Conservation (phyloP, 2,113 vertebrate genomes). For the Okapia johnstoni region DNA sequence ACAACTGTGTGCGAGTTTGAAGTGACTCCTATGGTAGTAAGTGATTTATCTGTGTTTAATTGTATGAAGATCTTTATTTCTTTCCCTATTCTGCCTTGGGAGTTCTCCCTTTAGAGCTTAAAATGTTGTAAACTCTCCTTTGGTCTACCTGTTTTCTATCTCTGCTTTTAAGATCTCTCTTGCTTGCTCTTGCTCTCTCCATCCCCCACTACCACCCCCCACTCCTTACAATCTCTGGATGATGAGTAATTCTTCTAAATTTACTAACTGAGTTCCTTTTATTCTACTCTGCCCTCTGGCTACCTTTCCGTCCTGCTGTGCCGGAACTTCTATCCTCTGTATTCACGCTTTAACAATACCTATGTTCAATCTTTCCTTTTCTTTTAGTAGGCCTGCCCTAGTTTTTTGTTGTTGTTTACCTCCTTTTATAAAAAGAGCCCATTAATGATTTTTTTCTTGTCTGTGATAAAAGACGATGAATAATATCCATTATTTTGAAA, state of each 20-base stretch:
- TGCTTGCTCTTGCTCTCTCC: neutral
- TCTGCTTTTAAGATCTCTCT: neutral
- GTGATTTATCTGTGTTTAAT: neutral
- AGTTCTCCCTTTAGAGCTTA: neutral
- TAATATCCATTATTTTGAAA: neutral
- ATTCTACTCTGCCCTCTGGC: neutral
- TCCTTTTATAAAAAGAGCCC: neutral
- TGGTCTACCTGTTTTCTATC: neutral
- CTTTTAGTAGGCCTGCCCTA: neutral
- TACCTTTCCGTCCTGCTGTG: rapidly evolving
- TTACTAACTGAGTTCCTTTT: neutral
- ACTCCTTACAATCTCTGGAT: neutral
- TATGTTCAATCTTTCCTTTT: neutral
- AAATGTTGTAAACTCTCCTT: neutral
- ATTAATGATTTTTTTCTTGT: neutral
- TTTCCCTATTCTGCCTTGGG: neutral
- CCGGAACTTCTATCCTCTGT: neutral
- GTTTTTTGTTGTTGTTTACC: neutral
- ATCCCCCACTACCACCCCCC: rapidly evolving
- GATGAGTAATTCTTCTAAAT: neutral
- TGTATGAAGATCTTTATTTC: neutral
- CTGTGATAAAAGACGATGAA: neutral
- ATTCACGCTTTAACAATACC: neutral
- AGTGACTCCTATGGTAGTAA: neutral
- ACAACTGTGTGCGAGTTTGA: neutral